These are phyloP conservation scores for Chlorodrepanis virens DNA, from an alignment of 2,113 vertebrate genomes.

Conservation along the genomic window DNA sequence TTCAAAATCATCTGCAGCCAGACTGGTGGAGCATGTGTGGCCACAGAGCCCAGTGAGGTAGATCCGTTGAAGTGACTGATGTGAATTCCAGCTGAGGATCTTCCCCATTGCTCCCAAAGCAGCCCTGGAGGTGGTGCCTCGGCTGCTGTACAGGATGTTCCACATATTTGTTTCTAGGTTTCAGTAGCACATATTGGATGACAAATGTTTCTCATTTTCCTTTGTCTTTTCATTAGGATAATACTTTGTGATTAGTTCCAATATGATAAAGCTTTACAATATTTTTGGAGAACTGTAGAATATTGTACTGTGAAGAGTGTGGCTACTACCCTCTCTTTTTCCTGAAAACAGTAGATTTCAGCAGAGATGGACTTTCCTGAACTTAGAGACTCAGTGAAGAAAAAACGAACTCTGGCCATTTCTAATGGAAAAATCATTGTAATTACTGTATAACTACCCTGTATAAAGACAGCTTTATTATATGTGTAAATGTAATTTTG, in stretches of 20 bases:
- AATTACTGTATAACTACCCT: conserved; percentile 44
- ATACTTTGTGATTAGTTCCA: neutral
- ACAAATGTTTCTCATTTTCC: neutral
- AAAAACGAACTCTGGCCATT: neutral
- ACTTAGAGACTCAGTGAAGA: neutral
- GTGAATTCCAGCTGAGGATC: conserved; percentile 41
- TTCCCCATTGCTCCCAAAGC: neutral
- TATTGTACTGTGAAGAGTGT: neutral
- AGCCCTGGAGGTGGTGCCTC: neutral
- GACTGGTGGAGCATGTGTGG: neutral
- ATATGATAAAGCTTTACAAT: neutral
- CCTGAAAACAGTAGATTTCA: neutral
- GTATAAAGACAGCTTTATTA: conserved; percentile 47
- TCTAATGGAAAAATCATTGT: conserved; percentile 5
- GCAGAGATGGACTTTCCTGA: neutral
- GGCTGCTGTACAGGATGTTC: neutral
- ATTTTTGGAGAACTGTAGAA: neutral
- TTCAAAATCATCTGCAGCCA: neutral
- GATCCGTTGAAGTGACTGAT: conserved; percentile 6
- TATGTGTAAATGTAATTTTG: conserved; percentile 54
- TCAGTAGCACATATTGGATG: neutral
- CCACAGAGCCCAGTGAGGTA: neutral
- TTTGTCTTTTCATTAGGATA: neutral
- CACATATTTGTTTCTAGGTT: accelerated
- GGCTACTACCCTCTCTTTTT: neutral